Evolutionary conservation across 2,888 invertebrate genomes (phyloP), one percentile per base, ranked within the genome.

Genomic region (Lagria hirta): DNA sequence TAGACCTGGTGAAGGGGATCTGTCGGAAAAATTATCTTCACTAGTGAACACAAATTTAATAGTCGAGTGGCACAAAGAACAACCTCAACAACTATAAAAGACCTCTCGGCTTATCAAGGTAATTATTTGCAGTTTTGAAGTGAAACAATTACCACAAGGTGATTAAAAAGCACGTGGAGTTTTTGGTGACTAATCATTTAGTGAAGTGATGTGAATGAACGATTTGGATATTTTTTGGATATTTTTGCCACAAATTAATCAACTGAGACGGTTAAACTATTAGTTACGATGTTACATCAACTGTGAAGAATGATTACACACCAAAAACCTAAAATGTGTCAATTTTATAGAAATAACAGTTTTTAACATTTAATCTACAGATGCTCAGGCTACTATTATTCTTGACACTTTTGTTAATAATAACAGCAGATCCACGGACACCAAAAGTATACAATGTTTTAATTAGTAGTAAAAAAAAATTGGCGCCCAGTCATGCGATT

Each of bases 401-500:
- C 26, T 46, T 48, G 35, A 33, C 53, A 41, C 43, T 60, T 37
- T 36, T 51, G 28, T 40, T 54, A 26, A 27, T 52, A 35, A 34
- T 42, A 27, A 38, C 45, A 30, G 48, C 49, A 4, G 44, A 49
- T 17, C 59, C 60, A 22, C 53, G 54, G 51, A 52, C 59, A 24
- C 60, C 62, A 24, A 56, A 57, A 49, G 54, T 62, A 30, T 62
- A 62, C 49, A 62, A 62, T 45, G 61, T 61, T 17, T 51, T 62
- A 2, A 61, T 62, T 37, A 60, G 55, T 41, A 55, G 59, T 6
- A 61, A 62, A 35, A 62, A 60, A 30, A 61, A 62, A 46, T 35
- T 62, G 23, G 60, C 61, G 2, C 61, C 62, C 40, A 62, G 62
- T 55, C 62, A 62, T 48, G 61, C 62, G n/a, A 37, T 60, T 16